phyloP scores from a whole-genome alignment of 1,140 invertebrate species.

The Piezodorus guildinii region DNA sequence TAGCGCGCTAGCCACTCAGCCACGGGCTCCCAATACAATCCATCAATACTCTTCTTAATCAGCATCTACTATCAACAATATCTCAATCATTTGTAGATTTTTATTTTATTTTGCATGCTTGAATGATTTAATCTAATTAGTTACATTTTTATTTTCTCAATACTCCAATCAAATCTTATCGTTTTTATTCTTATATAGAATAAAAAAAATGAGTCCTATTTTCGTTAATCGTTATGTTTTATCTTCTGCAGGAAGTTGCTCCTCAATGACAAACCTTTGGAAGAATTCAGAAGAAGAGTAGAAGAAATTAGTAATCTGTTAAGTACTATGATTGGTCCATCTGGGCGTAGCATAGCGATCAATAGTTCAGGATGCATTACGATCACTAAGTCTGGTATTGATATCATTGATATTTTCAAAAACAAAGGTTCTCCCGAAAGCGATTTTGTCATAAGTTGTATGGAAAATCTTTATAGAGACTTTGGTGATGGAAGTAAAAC shows the following conservation, averaged over 20 bases:
- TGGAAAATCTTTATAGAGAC: not conserved
- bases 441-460: not conserved
- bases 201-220: no score
- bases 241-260: not conserved
- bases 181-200: no score
- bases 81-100: no score
- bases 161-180: no score
- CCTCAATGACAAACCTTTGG: not conserved
- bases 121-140: no score
- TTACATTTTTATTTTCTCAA: no score
- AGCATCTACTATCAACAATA: no score
- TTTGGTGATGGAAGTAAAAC: slow-evolving; percentile 2
- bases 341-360: not conserved
- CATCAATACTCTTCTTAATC: no score
- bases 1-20: no score
- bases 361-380: not conserved
- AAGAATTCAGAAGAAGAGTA: not conserved
- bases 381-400: not conserved
- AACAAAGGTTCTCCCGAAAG: not conserved
- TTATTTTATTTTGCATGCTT: no score
- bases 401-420: not conserved
- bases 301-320: not conserved
- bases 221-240: no score
- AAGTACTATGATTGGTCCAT: not conserved
- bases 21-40: no score